A percentile compares a stretch with the other conserved stretches of the same genome.
Conservation (phyloP, 2,113 vertebrate genomes). For the Gavia stellata region DNA sequence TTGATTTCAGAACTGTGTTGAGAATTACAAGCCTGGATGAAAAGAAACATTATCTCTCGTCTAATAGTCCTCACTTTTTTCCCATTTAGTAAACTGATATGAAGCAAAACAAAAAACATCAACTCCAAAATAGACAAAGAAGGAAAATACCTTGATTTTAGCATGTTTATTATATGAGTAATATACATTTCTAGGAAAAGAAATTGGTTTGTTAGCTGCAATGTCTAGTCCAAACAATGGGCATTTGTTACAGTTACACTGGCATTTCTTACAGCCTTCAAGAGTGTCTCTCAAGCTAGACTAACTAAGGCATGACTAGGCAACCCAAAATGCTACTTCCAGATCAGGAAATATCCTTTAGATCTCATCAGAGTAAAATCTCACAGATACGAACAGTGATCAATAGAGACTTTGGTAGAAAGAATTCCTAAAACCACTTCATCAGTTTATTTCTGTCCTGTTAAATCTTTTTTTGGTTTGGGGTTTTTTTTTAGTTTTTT, state of each 20-base stretch:
- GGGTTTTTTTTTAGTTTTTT: not conserved
- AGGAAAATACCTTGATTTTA: not conserved
- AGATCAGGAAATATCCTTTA: not conserved
- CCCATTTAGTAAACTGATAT: not conserved
- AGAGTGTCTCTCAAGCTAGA: not conserved
- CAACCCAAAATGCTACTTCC: not conserved
- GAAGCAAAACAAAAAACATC: not conserved
- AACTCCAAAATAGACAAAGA: not conserved
- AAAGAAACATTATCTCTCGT: not conserved
- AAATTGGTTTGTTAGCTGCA: not conserved
- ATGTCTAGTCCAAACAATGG: not conserved
- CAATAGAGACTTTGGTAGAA: not conserved
- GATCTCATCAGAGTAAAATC: not conserved
- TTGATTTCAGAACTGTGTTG: not conserved
- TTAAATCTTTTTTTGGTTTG: not conserved
- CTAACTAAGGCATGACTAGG: not conserved
- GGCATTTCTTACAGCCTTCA: not conserved
- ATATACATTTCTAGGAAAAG: not conserved
- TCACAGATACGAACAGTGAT: not conserved
- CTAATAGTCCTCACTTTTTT: not conserved
- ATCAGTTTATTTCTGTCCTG: not conserved
- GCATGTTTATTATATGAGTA: not conserved
- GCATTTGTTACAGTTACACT: not conserved
- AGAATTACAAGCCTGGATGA: not conserved
- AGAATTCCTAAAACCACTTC: not conserved